Conservation (phyloP, 1,140 invertebrate genomes). For the Drosophila ohnishii region DNA sequence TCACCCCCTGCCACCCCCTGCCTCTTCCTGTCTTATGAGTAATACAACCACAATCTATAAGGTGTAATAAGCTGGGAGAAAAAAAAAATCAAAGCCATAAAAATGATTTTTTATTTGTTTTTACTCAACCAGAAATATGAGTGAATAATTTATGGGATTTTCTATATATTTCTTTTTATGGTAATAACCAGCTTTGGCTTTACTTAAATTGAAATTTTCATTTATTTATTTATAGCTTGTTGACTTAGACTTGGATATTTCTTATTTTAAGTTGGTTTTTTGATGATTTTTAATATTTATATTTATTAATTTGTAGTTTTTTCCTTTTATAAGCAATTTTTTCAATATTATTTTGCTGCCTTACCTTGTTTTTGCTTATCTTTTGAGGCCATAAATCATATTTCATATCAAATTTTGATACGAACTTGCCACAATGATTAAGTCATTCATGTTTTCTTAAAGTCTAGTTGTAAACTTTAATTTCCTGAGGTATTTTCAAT, state of each 20-base stretch:
- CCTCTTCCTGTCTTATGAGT: conserved; percentile 4
- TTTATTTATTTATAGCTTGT: not conserved
- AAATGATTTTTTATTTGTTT: not conserved
- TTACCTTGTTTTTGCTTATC: not conserved
- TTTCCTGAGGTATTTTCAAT: not conserved
- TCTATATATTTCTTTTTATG: not conserved
- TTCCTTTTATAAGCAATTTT: not conserved
- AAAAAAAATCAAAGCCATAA: conserved; percentile 2
- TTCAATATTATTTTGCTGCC: not conserved
- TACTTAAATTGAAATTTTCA: not conserved
- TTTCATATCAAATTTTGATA: conserved; percentile 16
- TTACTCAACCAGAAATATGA: not conserved
- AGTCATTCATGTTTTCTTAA: conserved; percentile 6
- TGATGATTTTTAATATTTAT: not conserved
- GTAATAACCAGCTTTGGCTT: not conserved
- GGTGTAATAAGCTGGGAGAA: not conserved
- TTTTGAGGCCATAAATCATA: conserved; percentile 1
- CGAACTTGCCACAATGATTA: not conserved
- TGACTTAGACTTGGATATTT: not conserved
- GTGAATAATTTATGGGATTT: not conserved
- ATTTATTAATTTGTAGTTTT: too few species aligned
- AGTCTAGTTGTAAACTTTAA: not conserved
- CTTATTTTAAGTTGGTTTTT: not conserved
- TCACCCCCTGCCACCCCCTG: too few species aligned
- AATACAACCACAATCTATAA: conserved; percentile 6